These are phyloP conservation scores for Lottia scabra DNA, from an alignment of 2,888 invertebrate genomes.

Conservation along the genomic window DNA sequence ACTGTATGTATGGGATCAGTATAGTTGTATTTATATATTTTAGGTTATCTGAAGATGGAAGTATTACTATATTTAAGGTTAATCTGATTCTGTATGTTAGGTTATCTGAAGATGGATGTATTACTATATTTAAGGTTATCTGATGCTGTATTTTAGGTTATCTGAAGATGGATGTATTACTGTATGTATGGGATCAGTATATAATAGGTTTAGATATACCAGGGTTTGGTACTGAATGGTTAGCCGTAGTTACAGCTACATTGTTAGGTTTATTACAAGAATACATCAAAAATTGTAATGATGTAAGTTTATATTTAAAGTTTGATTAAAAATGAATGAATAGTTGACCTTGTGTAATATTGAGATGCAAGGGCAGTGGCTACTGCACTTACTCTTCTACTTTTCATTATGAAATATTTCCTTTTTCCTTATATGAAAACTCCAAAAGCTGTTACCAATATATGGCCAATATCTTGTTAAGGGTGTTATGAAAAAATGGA, in stretches of 20 bases:
- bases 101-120: slow-evolving; percentile 48
- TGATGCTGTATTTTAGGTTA: slow-evolving; percentile 47
- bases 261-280: slow-evolving; percentile 61
- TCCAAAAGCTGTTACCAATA: too few relatives aligned
- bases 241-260: slow-evolving; percentile 61
- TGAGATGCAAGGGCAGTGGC: too few relatives aligned
- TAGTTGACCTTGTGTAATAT: too few relatives aligned
- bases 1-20: slow-evolving; percentile 69
- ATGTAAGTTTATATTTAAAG: slow-evolving; percentile 40
- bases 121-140: neutral
- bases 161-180: slow-evolving; percentile 58
- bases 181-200: slow-evolving; percentile 69
- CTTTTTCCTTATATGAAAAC: too few relatives aligned
- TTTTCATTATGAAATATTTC: too few relatives aligned
- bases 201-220: slow-evolving; percentile 65
- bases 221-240: slow-evolving; percentile 63
- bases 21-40: too few relatives aligned
- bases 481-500: too few relatives aligned
- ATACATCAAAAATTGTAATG: slow-evolving; percentile 52
- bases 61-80: too few relatives aligned
- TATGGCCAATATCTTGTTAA: too few relatives aligned
- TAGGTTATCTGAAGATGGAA: too few relatives aligned
- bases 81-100: too few relatives aligned
- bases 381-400: too few relatives aligned
- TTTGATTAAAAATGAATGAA: neutral